Evolutionary conservation across 2,113 vertebrate genomes (phyloP).

Genomic region (Syrmaticus mikado): DNA sequence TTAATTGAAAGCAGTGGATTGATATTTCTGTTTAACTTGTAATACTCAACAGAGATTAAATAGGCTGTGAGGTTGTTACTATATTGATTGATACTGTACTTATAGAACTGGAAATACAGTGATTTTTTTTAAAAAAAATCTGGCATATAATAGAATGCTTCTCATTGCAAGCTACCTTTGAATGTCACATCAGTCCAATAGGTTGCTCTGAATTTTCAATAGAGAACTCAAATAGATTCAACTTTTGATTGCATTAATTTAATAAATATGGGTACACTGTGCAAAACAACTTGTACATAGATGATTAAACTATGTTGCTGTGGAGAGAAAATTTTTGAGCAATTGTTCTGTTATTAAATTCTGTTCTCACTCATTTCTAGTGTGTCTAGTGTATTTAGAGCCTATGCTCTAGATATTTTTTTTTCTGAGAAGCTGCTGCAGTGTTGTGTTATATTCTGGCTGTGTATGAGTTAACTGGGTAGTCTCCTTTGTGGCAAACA

Average conservation of each 20-base stretch:
- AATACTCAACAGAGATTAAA: not conserved
- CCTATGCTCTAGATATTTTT: not conserved
- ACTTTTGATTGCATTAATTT: not conserved
- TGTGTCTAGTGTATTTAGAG: not conserved
- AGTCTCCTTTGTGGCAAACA: not conserved
- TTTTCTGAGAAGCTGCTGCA: not conserved
- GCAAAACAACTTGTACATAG: not conserved
- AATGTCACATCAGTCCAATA: not conserved
- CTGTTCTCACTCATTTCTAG: not conserved
- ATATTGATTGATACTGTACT: not conserved
- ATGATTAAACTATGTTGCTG: not conserved
- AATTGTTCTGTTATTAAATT: not conserved
- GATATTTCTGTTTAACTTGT: conserved; percentile 2
- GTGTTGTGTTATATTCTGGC: not conserved
- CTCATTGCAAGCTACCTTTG: not conserved
- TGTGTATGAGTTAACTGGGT: not conserved
- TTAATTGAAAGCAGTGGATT: conserved; percentile 12
- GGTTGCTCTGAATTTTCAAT: not conserved
- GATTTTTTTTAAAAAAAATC: not conserved
- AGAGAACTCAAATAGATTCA: too few species aligned
- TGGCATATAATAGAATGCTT: not conserved
- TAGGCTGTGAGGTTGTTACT: not conserved
- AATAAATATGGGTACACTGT: not conserved
- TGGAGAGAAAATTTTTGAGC: not conserved
- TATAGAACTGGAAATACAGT: not conserved